Conservation (phyloP, 92 coral and sea anemone species). For the Pocillopora meandrina region DNA sequence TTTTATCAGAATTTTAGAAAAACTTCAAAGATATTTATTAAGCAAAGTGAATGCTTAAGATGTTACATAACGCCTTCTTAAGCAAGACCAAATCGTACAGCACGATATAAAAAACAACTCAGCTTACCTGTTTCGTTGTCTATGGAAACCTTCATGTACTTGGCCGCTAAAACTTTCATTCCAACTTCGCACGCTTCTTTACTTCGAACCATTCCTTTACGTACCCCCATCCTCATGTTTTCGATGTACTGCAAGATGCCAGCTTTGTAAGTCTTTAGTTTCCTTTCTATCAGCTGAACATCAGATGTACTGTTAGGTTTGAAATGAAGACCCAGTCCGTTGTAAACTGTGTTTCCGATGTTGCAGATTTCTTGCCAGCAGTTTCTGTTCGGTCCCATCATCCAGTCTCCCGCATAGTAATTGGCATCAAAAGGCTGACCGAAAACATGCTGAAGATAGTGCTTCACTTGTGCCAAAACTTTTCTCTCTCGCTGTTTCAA, state of each 20-base stretch:
- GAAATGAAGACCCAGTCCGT: conserved; percentile 34
- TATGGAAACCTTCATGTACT: conserved; percentile 49
- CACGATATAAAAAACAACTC: too few relatives aligned
- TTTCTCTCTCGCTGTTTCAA: conserved; percentile 41
- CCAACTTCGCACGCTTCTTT: conserved; percentile 74
- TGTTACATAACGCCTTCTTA: too few relatives aligned
- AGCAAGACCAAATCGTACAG: too few relatives aligned
- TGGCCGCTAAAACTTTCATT: conserved; percentile 61
- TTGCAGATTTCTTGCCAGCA: conserved; percentile 77
- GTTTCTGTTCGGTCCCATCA: conserved; percentile 88
- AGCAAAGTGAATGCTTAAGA: too few relatives aligned
- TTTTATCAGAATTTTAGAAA: too few relatives aligned
- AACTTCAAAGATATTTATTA: too few relatives aligned
- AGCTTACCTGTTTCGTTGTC: conserved; percentile 66
- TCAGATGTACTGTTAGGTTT: conserved; percentile 41
- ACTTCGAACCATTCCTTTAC: conserved; percentile 71
- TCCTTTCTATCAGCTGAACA: neutral
- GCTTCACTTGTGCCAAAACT: conserved; percentile 73
- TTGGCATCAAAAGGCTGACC: conserved; percentile 76
- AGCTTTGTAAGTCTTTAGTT: conserved; percentile 51
- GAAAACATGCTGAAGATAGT: conserved; percentile 67
- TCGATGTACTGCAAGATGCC: conserved; percentile 37
- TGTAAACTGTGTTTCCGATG: conserved; percentile 28
- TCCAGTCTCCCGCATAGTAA: conserved; percentile 90
- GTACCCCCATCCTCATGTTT: conserved; percentile 50